phyloP scores from a whole-genome alignment of 2,797 vertebrate genomes.

The Gymnocypris eckloni region DNA sequence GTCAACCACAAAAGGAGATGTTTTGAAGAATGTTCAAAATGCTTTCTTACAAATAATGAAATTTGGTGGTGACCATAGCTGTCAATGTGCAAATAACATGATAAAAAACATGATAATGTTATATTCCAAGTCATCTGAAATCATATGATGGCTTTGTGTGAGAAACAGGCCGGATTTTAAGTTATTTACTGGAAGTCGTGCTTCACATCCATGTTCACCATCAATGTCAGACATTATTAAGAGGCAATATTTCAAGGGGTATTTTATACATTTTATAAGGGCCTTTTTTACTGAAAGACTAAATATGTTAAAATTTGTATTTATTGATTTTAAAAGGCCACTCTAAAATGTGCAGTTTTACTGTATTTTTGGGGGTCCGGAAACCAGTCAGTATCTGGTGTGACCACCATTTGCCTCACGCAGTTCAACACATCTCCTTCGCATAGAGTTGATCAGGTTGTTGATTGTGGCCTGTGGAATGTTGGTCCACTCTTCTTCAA shows the following conservation, averaged over 20 bases:
- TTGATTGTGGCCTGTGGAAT: too few relatives aligned
- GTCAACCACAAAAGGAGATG: not conserved
- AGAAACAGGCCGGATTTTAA: not conserved
- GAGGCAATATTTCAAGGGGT: not conserved
- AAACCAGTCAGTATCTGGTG: too few relatives aligned
- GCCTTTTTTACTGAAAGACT: not conserved
- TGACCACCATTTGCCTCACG: too few relatives aligned
- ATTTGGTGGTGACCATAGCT: not conserved
- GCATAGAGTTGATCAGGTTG: too few relatives aligned
- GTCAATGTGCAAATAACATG: not conserved
- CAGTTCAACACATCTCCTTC: too few relatives aligned
- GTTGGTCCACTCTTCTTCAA: too few relatives aligned
- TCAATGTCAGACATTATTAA: not conserved
- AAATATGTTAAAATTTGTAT: not conserved
- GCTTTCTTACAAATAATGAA: conserved; percentile 1
- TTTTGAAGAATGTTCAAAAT: not conserved
- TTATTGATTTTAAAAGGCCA: not conserved
- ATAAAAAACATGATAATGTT: not conserved
- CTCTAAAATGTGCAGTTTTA: too few relatives aligned
- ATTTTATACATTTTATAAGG: too few relatives aligned
- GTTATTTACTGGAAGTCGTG: not conserved
- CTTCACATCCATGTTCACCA: not conserved
- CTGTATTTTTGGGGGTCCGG: too few relatives aligned
- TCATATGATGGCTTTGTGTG: not conserved
- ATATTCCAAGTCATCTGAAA: not conserved